A percentile compares a stretch with the other conserved stretches of the same genome.
phyloP scores from a whole-genome alignment of 1,140 invertebrate species.

The honey bee (Apis mellifera) region DNA sequence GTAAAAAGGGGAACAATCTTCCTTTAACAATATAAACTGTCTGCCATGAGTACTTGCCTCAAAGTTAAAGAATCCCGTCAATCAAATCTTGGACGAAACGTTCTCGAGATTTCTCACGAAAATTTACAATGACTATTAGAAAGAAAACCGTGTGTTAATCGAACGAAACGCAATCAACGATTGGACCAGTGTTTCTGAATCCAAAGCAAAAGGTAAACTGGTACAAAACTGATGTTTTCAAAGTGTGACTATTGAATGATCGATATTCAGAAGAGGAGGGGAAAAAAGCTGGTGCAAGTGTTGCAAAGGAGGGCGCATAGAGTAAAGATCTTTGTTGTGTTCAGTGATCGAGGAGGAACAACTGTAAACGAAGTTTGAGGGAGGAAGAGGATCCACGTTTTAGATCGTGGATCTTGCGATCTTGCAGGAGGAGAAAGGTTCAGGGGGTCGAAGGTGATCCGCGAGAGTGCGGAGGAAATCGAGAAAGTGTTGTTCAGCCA shows the following conservation, averaged over 20 bases:
- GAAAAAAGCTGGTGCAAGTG: neutral
- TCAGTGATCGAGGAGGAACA: constrained; percentile 3
- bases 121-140: neutral
- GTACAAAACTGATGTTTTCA: neutral
- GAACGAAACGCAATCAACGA: neutral
- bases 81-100: neutral
- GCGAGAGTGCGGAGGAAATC: constrained; percentile 73
- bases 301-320: no score
- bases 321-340: neutral
- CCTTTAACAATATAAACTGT: neutral
- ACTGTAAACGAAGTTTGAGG: neutral
- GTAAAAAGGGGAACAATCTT: no score
- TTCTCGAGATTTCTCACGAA: neutral
- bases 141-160: neutral
- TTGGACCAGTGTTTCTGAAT: neutral
- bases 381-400: neutral
- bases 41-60: neutral
- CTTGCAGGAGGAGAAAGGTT: constrained; percentile 5
- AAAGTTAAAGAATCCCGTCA: neutral
- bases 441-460: constrained; percentile 59
- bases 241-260: neutral
- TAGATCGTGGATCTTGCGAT: neutral
- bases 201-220: neutral
- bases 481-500: constrained; percentile 80
- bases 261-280: neutral